phyloP scores from a whole-genome alignment of 2,113 vertebrate species.

The Orthonyx spaldingii region DNA sequence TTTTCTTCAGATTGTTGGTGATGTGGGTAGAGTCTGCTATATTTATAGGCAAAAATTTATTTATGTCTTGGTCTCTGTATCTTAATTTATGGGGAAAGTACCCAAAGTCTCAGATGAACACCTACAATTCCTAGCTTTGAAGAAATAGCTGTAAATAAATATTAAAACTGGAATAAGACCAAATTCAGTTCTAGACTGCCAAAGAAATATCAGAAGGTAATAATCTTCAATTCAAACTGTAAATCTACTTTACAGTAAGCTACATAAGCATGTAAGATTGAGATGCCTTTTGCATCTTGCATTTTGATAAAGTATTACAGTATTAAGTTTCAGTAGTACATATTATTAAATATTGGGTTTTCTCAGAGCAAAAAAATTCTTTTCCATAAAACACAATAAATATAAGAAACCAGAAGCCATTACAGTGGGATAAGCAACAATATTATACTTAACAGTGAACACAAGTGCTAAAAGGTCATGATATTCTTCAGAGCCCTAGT shows the following conservation, averaged over 20 bases:
- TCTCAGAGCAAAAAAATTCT: not conserved
- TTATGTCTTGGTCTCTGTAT: not conserved
- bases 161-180: not conserved
- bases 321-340: not conserved
- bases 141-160: not conserved
- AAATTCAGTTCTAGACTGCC: not conserved
- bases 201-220: not conserved
- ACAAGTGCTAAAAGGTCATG: not conserved
- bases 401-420: not conserved
- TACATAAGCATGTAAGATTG: not conserved
- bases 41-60: not conserved
- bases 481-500: not conserved
- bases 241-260: not conserved
- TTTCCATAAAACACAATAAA: not conserved
- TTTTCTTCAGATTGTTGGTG: not conserved
- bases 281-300: not conserved
- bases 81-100: not conserved
- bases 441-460: not conserved
- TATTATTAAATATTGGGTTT: not conserved
- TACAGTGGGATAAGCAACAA: not conserved
- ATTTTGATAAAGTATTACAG: not conserved
- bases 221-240: not conserved
- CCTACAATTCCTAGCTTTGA: not conserved
- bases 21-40: not conserved
- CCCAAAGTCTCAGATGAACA: not conserved